Evolutionary conservation across 2,888 invertebrate genomes (phyloP), one percentile per base, ranked within the genome.

Genomic region (Penaeus monodon): DNA sequence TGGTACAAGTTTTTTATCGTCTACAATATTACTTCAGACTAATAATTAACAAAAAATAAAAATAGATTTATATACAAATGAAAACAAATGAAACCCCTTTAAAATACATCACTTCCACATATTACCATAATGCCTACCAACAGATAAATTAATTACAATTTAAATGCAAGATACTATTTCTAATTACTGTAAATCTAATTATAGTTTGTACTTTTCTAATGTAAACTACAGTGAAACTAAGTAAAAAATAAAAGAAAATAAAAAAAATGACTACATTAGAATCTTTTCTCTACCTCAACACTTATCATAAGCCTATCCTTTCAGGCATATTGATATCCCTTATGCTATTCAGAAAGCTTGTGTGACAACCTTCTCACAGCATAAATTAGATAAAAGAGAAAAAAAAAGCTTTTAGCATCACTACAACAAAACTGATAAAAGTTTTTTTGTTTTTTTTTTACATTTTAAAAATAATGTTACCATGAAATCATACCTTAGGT

Each of bases 171-270:
- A 81, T 44, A 81, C 49, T 81, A 81, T 44, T 66, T 24, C 70
- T 57, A 57, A 57, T 57, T 57, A 57, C 57, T 17, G 57, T 57
- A 57, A 57, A 20, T 82, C 82, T 82, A 82, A 82, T 63, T 73
- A 70, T 82, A 82, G 27, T 82, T 82, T 82, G 82, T 82, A 82
- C 82, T 82, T 82, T 81, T 82, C 82, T 82, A 82, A 65, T 82
- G 29, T 49, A 82, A 82, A 82, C 44, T 82, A 68, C 49, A 82
- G 57, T 82, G 73, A 73, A 70, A 70, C 24, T 81, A 27, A 29
- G 82, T 82, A 44, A 77, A 38, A 82, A 82, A 82, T 73, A 82
- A 73, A 82, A 66, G 66, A n/a, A 77, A 38, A 82, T 73, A 82
- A 73, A 82, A 70, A 82, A 66, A 81, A n/a, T 68, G 38, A 81